Evolutionary conservation across 1,140 invertebrate genomes (phyloP).

Genomic region (Drosophila seguyi): DNA sequence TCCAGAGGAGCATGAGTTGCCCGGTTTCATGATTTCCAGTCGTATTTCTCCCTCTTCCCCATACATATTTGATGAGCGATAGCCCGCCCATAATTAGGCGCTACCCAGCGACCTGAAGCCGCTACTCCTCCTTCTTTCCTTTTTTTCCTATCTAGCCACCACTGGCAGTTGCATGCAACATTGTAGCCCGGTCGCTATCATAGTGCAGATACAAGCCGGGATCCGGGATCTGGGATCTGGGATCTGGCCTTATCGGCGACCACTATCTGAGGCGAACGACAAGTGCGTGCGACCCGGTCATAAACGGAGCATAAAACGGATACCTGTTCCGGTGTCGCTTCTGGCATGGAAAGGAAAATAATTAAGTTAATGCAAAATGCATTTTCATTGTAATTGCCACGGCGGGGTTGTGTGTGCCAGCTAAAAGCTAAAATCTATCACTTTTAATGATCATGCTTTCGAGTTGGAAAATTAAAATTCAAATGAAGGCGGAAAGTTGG

Average conservation of each 20-base stretch:
- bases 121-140: neutral
- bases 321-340: slow-evolving; percentile 35
- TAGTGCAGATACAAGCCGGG: slow-evolving; percentile 44
- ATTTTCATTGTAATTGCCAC: slow-evolving; percentile 73
- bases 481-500: neutral
- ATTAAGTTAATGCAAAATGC: slow-evolving; percentile 80
- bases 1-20: neutral
- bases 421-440: slow-evolving; percentile 43
- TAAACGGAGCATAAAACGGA: slow-evolving; percentile 57
- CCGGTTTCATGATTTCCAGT: slow-evolving; percentile 60
- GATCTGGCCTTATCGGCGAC: slow-evolving; percentile 46
- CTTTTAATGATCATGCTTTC: slow-evolving; percentile 29
- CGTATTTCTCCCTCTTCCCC: slow-evolving; percentile 56
- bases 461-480: slow-evolving; percentile 17
- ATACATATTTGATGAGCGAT: slow-evolving; percentile 78
- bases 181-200: slow-evolving; percentile 44
- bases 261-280: slow-evolving; percentile 51
- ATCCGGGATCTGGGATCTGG: slow-evolving; percentile 22
- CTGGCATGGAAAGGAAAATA: slow-evolving; percentile 65
- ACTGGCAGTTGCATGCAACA: slow-evolving; percentile 50
- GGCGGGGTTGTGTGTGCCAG: slow-evolving; percentile 5
- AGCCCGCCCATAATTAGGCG: slow-evolving; percentile 72
- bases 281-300: slow-evolving; percentile 68
- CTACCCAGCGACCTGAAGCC: slow-evolving; percentile 15
- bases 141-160: neutral